Conservation (phyloP, 2,113 vertebrate species). For the Puffinus mauretanicus region DNA sequence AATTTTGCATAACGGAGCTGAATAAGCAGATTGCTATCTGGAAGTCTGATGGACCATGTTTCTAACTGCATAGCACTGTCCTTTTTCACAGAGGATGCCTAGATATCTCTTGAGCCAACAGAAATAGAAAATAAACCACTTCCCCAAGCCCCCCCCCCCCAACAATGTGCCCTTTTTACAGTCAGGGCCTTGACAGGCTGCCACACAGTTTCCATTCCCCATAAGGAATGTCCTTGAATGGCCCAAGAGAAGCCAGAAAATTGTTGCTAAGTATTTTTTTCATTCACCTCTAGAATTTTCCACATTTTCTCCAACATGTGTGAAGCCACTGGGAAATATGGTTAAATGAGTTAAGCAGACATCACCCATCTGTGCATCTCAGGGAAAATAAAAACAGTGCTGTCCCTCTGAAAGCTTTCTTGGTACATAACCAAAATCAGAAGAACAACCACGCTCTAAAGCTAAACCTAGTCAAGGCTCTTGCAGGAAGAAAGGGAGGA, state of each 20-base stretch:
- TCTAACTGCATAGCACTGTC: conserved; percentile 30
- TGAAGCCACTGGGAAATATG: conserved; percentile 68
- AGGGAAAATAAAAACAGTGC: conserved; percentile 65
- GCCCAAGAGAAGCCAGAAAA: conserved; percentile 27
- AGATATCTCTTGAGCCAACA: conserved; percentile 24
- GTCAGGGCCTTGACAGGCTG: neutral
- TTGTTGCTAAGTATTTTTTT: conserved; percentile 12
- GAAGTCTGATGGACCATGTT: neutral
- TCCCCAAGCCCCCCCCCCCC: accelerated
- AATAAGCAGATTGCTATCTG: conserved; percentile 42
- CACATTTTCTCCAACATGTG: conserved; percentile 54
- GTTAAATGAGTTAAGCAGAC: conserved; percentile 69
- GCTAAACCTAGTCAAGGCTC: conserved; percentile 18
- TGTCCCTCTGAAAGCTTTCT: conserved; percentile 62
- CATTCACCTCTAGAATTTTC: conserved; percentile 65
- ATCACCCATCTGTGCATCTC: conserved; percentile 66
- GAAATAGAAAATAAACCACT: neutral
- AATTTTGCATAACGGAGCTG: conserved; percentile 1
- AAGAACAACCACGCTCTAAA: conserved; percentile 20
- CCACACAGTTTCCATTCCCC: neutral
- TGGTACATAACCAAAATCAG: conserved; percentile 63
- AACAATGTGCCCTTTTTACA: neutral
- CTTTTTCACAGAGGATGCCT: conserved; percentile 22
- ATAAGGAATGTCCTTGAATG: conserved; percentile 15
- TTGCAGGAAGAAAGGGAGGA: neutral